Percentiles rank a stretch among this genome's conserved stretches.
Evolutionary conservation across 2,888 invertebrate species (phyloP).

Genomic region (Metellina segmentata): DNA sequence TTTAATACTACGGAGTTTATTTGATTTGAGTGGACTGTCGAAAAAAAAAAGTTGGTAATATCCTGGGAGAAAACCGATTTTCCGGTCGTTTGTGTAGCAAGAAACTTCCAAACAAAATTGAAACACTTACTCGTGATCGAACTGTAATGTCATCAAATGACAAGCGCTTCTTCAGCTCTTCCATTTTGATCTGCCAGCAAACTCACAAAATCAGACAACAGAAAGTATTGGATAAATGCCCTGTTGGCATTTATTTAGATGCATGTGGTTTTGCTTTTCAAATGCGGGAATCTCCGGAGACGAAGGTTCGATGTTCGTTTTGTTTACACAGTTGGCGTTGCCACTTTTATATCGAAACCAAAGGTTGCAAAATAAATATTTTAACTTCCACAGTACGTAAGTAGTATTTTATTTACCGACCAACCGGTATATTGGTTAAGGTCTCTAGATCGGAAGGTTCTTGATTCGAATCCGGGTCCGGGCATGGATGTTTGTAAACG

Average conservation of each 20-base stretch:
- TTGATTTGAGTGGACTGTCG: too few relatives aligned
- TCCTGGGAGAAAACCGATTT: too few relatives aligned
- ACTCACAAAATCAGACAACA: not conserved
- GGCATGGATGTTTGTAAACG: too few relatives aligned
- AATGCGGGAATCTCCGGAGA: not conserved
- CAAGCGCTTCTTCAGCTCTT: slow-evolving; percentile 49
- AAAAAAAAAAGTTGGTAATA: too few relatives aligned
- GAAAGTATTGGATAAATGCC: not conserved
- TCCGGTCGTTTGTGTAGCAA: too few relatives aligned
- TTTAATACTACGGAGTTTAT: too few relatives aligned
- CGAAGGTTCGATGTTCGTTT: not conserved
- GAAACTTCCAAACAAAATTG: not conserved
- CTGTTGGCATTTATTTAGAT: slow-evolving; percentile 20
- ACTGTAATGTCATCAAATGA: slow-evolving; percentile 59
- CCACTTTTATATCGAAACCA: not conserved
- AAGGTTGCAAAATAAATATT: not conserved
- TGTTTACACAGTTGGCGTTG: slow-evolving; percentile 26
- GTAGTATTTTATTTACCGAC: too few relatives aligned
- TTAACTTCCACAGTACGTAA: too few relatives aligned
- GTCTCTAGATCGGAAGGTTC: too few relatives aligned
- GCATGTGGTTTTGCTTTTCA: slow-evolving; percentile 10
- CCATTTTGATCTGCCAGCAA: slow-evolving; percentile 31
- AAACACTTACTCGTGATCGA: slow-evolving; percentile 58
- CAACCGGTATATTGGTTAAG: too few relatives aligned
- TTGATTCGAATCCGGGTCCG: too few relatives aligned